Base-by-base conservation (phyloP, 30 jellyfish, hydroid and myxozoan genomes). In the Chrysaora quinquecirrha region DNA sequence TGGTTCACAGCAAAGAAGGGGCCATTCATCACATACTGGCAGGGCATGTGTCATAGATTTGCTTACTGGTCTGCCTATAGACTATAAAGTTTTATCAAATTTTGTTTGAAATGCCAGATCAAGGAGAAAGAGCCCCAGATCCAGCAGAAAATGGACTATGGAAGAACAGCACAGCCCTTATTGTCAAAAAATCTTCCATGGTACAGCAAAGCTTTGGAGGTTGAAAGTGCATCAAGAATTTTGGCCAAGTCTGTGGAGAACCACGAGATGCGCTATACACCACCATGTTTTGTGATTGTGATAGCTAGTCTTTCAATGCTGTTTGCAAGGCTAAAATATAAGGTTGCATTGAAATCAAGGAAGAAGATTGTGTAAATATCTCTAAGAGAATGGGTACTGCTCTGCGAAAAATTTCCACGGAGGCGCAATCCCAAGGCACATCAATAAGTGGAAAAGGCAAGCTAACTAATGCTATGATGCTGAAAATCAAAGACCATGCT, bases 1-100 rank as follows among this genome's bases (percentile, higher is more conserved):
- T 65, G 90, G 84, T 38, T 29, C 90, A 9, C 65, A 76, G 90
- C 90, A 80, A 30, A 80, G 78, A 70, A 54, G 93, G 35, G 93
- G 93, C 6, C 69, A 65, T 58, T 34, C 68, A 61, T 84, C 87
- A 16, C 87, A 84, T 31, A 52, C 56, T 73, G 95, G 95, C 12
- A 2, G 71, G 61, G 88, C 75, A 25, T 54, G 73, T 21, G 95
- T 84, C n/a, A 84, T 71, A 10, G 87, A 71, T 19, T 30, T 71
- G 35, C 32, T 82, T 3, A 82, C 87, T 49, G 93, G 93, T 16
- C 82, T 84, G 67, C 86, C 78, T 4, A 43, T 43, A 43, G 72
- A 60, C 72, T n/a, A 60, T 20, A 22, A n/a, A n/a, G 72, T 60
- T 4, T 25, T 60, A 21, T 60, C 32, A 21, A 60, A 60, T 60